Base-by-base conservation (phyloP, 2,797 vertebrate species). In the Lepidocolaptes lacrymiger region DNA sequence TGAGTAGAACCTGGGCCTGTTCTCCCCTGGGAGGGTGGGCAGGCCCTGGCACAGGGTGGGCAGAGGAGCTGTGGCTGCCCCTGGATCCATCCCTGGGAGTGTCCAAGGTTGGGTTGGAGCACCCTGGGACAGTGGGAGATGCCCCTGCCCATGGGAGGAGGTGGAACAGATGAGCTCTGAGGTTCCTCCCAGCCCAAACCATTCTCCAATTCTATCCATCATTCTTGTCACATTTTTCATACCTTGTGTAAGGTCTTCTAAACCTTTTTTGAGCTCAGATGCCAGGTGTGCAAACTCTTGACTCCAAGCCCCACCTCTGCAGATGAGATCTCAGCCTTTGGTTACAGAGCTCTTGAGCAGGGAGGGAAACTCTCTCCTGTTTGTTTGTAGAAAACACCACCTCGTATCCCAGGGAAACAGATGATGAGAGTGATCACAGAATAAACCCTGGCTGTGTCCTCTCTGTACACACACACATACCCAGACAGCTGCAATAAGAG, bases 91-190 rank as follows among this genome's bases (percentile, higher is more conserved):
- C 83, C 63, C 83, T 76, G 82, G 81, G 4, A 59, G 27, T 76
- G 82, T 6, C 52, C 36, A 4, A 41, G 69, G 18, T 8, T 58
- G 69, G 78, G 24, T 56, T 7, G 69, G 58, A 77, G 26, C 59
- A 34, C 5, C 48, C 59, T 34, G 43, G 36, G 32, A 1, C 2
- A 18, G 36, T 27, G 61, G 71, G 2, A 43, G 44, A 5, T 51
- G 71, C 43, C 68, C 49, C 80, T 72, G 58, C 56, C 62, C 32
- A 4, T 7, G 46, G 37, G 55, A 36, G 46, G 62, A n/a, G 17
- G 14, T 67, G 48, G 0, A 16, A 2, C 4, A 23, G n/a, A 0
- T 18, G 48, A 16, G 24, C 0, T 62, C 5, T 30, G 0, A 17
- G 26, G 5, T 32, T 21, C 27, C 14, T 21, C 1, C 30, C 30